phyloP scores from a whole-genome alignment of 1,140 invertebrate genomes.

The Aleiodes sp. region DNA sequence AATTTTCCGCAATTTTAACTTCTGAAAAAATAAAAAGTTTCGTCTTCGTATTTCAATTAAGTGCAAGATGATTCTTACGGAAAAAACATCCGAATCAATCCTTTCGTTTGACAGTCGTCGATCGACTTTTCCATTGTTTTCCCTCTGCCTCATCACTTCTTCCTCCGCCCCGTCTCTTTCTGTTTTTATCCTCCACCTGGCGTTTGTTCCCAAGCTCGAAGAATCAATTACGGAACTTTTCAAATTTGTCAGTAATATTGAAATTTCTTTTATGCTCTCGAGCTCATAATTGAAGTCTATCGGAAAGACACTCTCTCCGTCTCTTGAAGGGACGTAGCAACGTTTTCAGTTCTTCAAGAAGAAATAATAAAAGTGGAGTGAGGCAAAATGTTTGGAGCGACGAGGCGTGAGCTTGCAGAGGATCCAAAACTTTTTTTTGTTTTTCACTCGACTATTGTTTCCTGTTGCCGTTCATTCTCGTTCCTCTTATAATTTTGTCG shows the following conservation, averaged over 20 bases:
- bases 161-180: neutral
- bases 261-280: conserved; percentile 64
- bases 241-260: conserved; percentile 67
- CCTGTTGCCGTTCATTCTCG: conserved; percentile 45
- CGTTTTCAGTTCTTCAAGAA: neutral
- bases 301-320: conserved; percentile 41
- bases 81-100: conserved; percentile 12
- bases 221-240: conserved; percentile 68
- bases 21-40: neutral
- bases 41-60: neutral
- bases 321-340: conserved; percentile 42
- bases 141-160: conserved; percentile 21
- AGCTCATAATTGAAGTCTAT: conserved; percentile 66
- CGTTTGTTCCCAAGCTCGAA: conserved; percentile 51
- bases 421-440: conserved; percentile 60
- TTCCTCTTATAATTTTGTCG: too few species aligned
- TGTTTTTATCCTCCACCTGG: conserved; percentile 35
- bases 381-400: conserved; percentile 24
- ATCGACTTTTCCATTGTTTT: conserved; percentile 27
- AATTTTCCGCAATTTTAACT: neutral
- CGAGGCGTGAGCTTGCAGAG: conserved; percentile 42
- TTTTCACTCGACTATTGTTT: conserved; percentile 63
- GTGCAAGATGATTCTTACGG: neutral
- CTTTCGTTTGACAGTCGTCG: conserved; percentile 22
- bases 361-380: conserved; percentile 37